phyloP scores from a whole-genome alignment of 2,888 invertebrate genomes.

The Campoplex nolae region DNA sequence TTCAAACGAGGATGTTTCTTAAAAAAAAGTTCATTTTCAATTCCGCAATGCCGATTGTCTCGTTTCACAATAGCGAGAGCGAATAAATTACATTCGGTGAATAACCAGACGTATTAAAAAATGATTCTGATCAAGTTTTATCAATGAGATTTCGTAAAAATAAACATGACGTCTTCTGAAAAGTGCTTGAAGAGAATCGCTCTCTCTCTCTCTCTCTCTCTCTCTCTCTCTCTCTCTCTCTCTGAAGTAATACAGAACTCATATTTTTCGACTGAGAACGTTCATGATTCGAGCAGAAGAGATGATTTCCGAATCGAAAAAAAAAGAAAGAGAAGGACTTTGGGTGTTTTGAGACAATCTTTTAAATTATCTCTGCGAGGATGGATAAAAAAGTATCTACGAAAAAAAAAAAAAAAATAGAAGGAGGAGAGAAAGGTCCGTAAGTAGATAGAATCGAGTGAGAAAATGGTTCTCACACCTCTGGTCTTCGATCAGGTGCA shows the following conservation, averaged over 20 bases:
- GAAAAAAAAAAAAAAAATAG: neutral
- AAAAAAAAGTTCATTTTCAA: conserved; percentile 30
- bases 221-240: neutral
- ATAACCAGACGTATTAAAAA: neutral
- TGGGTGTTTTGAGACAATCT: conserved; percentile 10
- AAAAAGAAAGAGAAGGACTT: neutral
- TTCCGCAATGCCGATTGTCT: conserved; percentile 27
- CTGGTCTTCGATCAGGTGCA: conserved; percentile 56
- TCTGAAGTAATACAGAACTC: neutral
- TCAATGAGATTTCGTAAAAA: neutral
- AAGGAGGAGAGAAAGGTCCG: conserved; percentile 11
- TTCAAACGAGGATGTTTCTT: conserved; percentile 35
- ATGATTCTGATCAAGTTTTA: neutral
- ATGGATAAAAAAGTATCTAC: neutral
- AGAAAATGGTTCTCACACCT: conserved; percentile 34
- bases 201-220: neutral
- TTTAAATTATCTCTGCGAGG: conserved; percentile 23
- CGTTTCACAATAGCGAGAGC: conserved; percentile 18
- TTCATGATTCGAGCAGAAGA: neutral
- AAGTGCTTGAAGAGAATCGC: neutral
- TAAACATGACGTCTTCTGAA: neutral
- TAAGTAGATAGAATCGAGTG: conserved; percentile 12
- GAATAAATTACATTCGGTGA: conserved; percentile 28
- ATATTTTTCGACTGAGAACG: neutral
- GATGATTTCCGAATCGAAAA: neutral